A percentile compares a stretch with the other conserved stretches of the same genome.
Evolutionary conservation across 1,140 invertebrate species (phyloP).

Genomic region (Pseudomyrmex flavicornis): DNA sequence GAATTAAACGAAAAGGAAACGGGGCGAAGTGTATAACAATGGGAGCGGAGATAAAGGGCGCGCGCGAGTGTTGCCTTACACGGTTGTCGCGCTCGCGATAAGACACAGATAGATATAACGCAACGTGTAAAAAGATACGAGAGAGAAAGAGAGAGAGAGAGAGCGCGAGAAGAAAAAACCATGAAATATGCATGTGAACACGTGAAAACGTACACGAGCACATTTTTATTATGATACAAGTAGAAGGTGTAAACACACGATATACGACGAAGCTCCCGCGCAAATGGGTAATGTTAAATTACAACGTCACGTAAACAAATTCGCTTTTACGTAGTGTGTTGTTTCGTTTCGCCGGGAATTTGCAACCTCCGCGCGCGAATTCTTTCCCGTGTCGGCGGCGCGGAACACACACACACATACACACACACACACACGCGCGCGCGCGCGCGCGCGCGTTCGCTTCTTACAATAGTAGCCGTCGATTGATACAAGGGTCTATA

Average conservation of each 20-base stretch:
- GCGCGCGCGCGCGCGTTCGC: too few relatives aligned
- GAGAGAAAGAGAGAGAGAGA: too few relatives aligned
- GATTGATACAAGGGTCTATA: not conserved
- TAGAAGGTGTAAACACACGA: slow-evolving; percentile 3
- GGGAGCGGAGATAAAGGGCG: slow-evolving; percentile 8
- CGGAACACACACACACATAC: not conserved
- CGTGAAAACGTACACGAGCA: slow-evolving; percentile 7
- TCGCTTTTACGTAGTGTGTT: not conserved
- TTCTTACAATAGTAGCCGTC: slow-evolving; percentile 29
- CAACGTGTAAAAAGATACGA: slow-evolving; percentile 7
- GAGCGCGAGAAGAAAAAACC: too few relatives aligned
- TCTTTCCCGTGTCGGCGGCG: slow-evolving; percentile 16
- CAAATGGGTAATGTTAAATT: slow-evolving; percentile 24
- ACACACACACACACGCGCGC: too few relatives aligned
- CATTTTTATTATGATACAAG: slow-evolving; percentile 35
- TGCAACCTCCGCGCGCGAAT: slow-evolving; percentile 22
- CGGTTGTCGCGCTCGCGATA: not conserved
- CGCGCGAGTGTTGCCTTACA: not conserved
- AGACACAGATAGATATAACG: slow-evolving; percentile 18
- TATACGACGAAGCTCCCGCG: not conserved
- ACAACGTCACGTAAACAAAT: slow-evolving; percentile 27
- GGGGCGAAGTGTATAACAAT: slow-evolving; percentile 1
- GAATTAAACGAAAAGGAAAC: slow-evolving; percentile 12
- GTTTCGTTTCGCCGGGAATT: not conserved
- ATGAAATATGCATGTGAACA: slow-evolving; percentile 42